Evolutionary conservation across 2,888 invertebrate genomes (phyloP).

Genomic region (Terebella lapidaria): DNA sequence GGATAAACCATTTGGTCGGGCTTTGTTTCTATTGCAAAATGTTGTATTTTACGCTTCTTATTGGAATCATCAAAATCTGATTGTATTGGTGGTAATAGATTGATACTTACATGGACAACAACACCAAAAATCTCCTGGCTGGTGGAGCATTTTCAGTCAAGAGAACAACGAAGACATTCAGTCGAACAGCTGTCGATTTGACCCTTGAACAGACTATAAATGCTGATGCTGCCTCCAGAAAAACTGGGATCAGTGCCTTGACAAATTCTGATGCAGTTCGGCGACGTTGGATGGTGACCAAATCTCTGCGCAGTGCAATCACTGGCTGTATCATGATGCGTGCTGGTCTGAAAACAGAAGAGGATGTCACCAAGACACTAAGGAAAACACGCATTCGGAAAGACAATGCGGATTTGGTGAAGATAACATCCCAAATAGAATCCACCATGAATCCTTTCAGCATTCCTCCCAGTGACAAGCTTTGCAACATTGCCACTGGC

Average conservation of each 20-base stretch:
- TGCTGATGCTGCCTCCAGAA: conserved; percentile 17
- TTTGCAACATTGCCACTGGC: not conserved
- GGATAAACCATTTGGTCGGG: too few species aligned
- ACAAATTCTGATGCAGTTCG: conserved; percentile 10
- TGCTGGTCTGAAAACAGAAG: conserved; percentile 9
- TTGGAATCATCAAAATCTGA: too few species aligned
- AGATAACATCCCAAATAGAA: conserved; percentile 12
- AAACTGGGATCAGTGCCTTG: conserved; percentile 14
- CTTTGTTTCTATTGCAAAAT: too few species aligned
- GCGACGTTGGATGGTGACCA: conserved; percentile 2
- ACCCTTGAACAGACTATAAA: conserved; percentile 21
- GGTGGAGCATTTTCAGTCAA: conserved; percentile 16
- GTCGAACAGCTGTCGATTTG: conserved; percentile 14
- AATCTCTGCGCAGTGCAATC: conserved; percentile 3
- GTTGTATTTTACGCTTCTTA: too few species aligned
- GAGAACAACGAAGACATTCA: conserved; percentile 16
- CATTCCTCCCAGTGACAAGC: not conserved
- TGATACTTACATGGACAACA: too few species aligned
- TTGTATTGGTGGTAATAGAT: too few species aligned
- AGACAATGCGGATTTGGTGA: conserved; percentile 12
- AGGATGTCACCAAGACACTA: conserved; percentile 6
- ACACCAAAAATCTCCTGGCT: conserved; percentile 12
- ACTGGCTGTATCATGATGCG: conserved; percentile 4
- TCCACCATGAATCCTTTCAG: conserved; percentile 11
- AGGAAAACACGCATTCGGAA: not conserved